Percentiles rank a stretch among this genome's conserved stretches.
Evolutionary conservation across 2,888 invertebrate genomes (phyloP).

Genomic region (Petrophora chlorosata): DNA sequence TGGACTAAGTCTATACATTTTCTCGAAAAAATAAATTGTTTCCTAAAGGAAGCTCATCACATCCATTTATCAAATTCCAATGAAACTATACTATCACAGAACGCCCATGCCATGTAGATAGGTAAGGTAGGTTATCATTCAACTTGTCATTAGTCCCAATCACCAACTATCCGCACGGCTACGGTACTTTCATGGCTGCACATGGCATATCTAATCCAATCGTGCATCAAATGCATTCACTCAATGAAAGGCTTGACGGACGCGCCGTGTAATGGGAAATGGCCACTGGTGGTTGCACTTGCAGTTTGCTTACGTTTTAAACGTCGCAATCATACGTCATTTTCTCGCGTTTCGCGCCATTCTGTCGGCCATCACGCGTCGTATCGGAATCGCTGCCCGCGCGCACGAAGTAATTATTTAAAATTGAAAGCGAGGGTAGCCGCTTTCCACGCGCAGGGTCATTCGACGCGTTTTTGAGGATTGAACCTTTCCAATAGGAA

Average conservation of each 20-base stretch:
- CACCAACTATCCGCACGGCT: constrained; percentile 12
- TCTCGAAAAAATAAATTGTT: no score
- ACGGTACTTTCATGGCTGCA: constrained; percentile 11
- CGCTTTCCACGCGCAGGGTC: constrained; percentile 7
- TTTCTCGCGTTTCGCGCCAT: constrained; percentile 68
- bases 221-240: constrained; percentile 22
- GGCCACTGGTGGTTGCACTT: constrained; percentile 19
- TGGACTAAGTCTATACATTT: no score
- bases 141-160: constrained; percentile 12
- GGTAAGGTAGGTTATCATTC: no score
- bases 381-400: constrained; percentile 49
- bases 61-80: no score
- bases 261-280: constrained; percentile 22
- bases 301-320: constrained; percentile 64
- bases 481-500: no score
- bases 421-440: constrained; percentile 8
- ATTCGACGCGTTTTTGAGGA: not conserved
- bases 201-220: constrained; percentile 18
- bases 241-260: constrained; percentile 6
- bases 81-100: no score
- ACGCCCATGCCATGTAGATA: no score
- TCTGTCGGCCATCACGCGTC: constrained; percentile 59
- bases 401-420: constrained; percentile 31
- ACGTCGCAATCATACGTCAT: constrained; percentile 71
- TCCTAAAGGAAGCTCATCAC: no score